These are phyloP conservation scores for Lithobates sylvaticus DNA, from an alignment of 2,797 vertebrate species.

Conservation along the genomic window DNA sequence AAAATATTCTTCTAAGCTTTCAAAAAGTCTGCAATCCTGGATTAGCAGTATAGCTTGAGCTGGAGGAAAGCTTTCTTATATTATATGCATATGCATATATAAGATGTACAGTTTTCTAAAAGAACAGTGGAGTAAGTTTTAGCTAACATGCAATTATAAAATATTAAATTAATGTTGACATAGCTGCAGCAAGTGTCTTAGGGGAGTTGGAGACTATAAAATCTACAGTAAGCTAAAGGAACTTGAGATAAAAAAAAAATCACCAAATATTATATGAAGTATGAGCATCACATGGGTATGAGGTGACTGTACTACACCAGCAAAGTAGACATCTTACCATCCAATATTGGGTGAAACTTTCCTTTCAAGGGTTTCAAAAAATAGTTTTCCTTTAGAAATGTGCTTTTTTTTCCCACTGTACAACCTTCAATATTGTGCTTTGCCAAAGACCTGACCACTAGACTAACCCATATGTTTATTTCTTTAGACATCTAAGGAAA, in stretches of 20 bases:
- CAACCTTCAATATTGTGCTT: conserved; percentile 28
- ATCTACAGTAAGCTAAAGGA: neutral
- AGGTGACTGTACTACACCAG: neutral
- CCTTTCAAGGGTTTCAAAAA: neutral
- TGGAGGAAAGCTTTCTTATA: neutral
- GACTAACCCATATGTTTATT: neutral
- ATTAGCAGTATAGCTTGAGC: neutral
- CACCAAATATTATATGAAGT: neutral
- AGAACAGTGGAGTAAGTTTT: neutral
- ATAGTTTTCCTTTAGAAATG: conserved; percentile 19
- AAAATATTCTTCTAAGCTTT: too few relatives aligned
- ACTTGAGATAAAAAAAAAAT: neutral
- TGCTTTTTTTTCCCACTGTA: conserved; percentile 9
- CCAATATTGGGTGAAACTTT: neutral
- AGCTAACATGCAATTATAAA: conserved; percentile 22
- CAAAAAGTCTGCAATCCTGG: neutral
- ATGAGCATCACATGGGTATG: neutral
- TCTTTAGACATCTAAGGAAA: neutral
- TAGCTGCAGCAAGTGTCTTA: neutral
- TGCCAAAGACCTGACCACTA: neutral
- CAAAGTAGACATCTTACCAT: neutral
- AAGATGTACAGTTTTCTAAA: neutral
- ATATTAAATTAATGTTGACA: conserved; percentile 6
- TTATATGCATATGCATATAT: neutral
- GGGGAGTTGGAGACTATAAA: neutral